Evolutionary conservation across 2,888 invertebrate genomes (phyloP).

Genomic region (Leptinotarsa juncta): DNA sequence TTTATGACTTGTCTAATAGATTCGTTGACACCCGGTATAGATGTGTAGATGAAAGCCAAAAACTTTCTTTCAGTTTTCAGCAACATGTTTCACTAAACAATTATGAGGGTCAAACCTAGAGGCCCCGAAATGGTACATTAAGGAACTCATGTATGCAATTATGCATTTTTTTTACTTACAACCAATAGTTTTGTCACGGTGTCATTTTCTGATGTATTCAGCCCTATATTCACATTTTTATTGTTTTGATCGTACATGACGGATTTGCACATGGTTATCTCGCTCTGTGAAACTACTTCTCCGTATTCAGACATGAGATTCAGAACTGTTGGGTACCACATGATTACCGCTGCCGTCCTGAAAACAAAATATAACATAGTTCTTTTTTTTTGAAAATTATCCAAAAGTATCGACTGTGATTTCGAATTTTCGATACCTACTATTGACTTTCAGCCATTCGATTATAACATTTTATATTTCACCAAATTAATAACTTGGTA

Average conservation of each 20-base stretch:
- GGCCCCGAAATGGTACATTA: neutral
- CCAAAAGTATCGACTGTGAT: no score
- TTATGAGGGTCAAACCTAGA: neutral
- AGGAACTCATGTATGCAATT: neutral
- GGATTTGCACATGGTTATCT: conserved; percentile 59
- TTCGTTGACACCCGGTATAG: no score
- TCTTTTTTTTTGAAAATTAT: no score
- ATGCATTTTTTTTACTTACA: conserved; percentile 25
- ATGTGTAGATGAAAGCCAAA: no score
- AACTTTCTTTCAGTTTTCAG: no score
- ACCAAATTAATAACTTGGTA: no score
- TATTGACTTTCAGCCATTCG: no score
- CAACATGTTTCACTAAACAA: no score
- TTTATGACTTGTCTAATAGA: no score
- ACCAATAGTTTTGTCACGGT: conserved; percentile 22
- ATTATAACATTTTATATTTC: no score
- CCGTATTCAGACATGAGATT: conserved; percentile 66
- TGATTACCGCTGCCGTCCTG: conserved; percentile 70
- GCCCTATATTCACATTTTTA: neutral
- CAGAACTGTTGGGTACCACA: conserved; percentile 73
- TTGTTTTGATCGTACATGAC: conserved; percentile 39
- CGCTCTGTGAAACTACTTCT: conserved; percentile 47
- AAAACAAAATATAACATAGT: conserved; percentile 26
- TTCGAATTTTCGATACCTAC: no score
- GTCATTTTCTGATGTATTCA: neutral